phyloP scores from a whole-genome alignment of 2,113 vertebrate species.

The Aptenodytes patagonicus region DNA sequence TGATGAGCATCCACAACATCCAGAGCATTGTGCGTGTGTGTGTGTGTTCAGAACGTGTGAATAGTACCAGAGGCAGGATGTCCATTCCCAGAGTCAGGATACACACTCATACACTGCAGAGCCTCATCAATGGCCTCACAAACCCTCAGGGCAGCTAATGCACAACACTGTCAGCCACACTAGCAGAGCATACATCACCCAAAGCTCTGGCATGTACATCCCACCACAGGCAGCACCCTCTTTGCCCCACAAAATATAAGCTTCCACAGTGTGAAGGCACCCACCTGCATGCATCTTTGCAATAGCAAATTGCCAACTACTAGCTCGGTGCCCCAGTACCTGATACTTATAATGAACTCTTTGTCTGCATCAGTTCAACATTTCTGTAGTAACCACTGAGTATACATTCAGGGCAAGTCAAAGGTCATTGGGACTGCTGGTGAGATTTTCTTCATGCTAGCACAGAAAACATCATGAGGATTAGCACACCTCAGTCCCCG shows the following conservation, averaged over 20 bases:
- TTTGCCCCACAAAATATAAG: neutral
- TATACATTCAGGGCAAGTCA: neutral
- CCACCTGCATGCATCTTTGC: neutral
- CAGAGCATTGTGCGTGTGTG: neutral
- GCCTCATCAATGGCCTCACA: neutral
- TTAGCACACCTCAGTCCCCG: neutral
- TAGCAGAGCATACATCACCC: neutral
- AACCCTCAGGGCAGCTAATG: neutral
- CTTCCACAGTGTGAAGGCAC: neutral
- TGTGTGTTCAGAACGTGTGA: neutral
- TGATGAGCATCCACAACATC: neutral
- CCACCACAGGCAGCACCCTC: neutral
- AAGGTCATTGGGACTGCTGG: neutral
- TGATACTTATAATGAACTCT: neutral
- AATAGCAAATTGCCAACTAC: neutral
- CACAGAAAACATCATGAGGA: neutral
- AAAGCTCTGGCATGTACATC: neutral
- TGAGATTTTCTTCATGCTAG: neutral
- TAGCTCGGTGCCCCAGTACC: neutral
- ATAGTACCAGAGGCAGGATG: neutral
- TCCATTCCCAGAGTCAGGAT: neutral
- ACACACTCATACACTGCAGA: neutral
- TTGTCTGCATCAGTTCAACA: neutral
- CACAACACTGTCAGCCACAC: neutral
- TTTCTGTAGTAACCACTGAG: neutral